These are phyloP conservation scores for Simalia tracyae DNA, from an alignment of 2,797 vertebrate species.

Conservation along the genomic window DNA sequence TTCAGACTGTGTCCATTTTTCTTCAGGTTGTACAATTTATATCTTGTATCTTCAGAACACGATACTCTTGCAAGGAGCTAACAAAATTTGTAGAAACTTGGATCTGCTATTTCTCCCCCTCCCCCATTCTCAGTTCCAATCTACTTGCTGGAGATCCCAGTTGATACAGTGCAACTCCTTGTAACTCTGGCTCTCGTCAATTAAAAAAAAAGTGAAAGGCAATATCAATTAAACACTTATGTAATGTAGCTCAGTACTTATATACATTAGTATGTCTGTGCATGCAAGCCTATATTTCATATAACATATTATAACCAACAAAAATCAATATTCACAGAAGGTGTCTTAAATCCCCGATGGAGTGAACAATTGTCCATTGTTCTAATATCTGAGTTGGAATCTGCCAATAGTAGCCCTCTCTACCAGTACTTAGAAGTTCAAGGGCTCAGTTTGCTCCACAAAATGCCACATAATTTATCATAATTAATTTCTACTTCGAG, in stretches of 20 bases:
- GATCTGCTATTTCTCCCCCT: not conserved
- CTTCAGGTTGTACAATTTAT: not conserved
- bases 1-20: not conserved
- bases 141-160: not conserved
- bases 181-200: not conserved
- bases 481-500: conserved; percentile 40
- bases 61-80: not conserved
- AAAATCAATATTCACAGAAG: not conserved
- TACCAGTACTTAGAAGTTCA: not conserved
- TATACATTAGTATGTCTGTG: not conserved
- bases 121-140: not conserved
- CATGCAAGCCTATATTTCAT: not conserved
- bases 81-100: not conserved
- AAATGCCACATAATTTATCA: conserved; percentile 33
- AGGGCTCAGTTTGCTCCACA: not conserved
- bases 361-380: conserved; percentile 11
- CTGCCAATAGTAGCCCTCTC: not conserved
- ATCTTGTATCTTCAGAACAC: not conserved
- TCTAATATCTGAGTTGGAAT: conserved; percentile 7
- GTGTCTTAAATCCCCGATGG: not conserved
- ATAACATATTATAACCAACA: not conserved
- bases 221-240: not conserved
- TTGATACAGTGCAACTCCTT: not conserved
- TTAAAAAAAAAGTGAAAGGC: not conserved
- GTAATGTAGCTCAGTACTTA: not conserved